A percentile compares a stretch with the other conserved stretches of the same genome.
Evolutionary conservation across 2,113 vertebrate genomes (phyloP).

Genomic region (Corythaixoides concolor): DNA sequence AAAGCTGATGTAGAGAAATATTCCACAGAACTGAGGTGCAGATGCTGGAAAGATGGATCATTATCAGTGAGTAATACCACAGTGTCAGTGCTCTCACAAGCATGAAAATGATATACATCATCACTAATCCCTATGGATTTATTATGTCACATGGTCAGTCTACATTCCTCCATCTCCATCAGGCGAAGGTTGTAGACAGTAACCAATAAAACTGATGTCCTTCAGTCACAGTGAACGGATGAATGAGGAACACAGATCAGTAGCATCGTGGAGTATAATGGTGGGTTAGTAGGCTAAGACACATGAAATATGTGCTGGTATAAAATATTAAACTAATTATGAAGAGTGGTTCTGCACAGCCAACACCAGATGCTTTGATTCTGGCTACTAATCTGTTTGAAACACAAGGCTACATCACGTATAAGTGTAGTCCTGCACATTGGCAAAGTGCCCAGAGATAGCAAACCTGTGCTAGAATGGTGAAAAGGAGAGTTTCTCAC

Average conservation of each 20-base stretch:
- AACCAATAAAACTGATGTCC: not conserved
- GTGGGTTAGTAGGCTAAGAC: not conserved
- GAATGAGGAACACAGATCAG: not conserved
- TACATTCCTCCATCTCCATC: not conserved
- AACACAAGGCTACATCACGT: not conserved
- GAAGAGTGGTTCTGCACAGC: constrained; percentile 50
- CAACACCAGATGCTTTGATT: constrained; percentile 59
- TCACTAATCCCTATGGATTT: constrained; percentile 34
- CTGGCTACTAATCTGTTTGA: constrained; percentile 33
- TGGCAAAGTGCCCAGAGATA: constrained; percentile 4
- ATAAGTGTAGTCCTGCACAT: not conserved
- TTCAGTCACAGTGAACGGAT: not conserved
- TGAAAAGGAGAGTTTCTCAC: not conserved
- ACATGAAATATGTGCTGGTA: constrained; percentile 19
- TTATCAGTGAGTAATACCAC: constrained; percentile 45
- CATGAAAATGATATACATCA: constrained; percentile 50
- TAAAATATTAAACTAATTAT: constrained; percentile 62
- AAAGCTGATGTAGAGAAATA: constrained; percentile 1
- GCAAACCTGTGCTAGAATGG: not conserved
- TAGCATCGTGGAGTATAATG: not conserved
- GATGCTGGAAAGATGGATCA: constrained; percentile 27
- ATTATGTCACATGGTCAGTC: not conserved
- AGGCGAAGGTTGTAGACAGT: not conserved
- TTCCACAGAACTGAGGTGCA: constrained; percentile 32
- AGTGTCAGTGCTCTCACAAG: constrained; percentile 32